Conservation (phyloP, 2,888 invertebrate genomes). For the Orchesella flavescens region DNA sequence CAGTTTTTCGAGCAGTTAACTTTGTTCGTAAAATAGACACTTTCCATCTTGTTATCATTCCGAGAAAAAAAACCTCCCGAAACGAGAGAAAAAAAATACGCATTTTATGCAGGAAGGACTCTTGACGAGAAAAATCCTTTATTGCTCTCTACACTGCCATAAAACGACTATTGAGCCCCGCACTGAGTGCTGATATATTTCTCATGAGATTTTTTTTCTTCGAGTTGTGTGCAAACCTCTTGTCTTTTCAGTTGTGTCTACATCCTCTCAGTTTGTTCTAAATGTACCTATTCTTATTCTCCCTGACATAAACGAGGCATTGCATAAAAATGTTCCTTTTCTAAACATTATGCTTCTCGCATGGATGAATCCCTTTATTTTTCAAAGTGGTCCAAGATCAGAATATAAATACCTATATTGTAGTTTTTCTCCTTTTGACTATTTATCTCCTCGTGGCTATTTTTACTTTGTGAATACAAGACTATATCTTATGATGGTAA, state of each 20-base stretch:
- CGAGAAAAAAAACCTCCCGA: background rate
- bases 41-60: constrained; percentile 6
- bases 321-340: background rate
- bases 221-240: background rate
- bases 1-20: background rate
- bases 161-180: constrained; percentile 8
- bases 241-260: too few relatives aligned
- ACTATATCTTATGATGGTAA: too few relatives aligned
- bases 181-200: constrained; percentile 15
- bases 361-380: background rate
- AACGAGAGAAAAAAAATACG: background rate
- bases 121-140: constrained; percentile 19
- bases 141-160: constrained; percentile 19
- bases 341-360: constrained; percentile 4
- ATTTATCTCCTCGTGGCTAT: too few relatives aligned
- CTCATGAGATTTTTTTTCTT: constrained; percentile 10
- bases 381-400: background rate
- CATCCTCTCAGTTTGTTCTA: background rate
- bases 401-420: too few relatives aligned
- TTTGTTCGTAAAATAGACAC: background rate
- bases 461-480: too few relatives aligned
- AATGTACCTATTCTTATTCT: background rate
- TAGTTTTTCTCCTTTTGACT: too few relatives aligned
- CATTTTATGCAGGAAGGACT: constrained; percentile 6
- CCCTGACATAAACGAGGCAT: constrained; percentile 10